Conservation (phyloP, 2,113 vertebrate species). For the Corynorhinus townsendii region DNA sequence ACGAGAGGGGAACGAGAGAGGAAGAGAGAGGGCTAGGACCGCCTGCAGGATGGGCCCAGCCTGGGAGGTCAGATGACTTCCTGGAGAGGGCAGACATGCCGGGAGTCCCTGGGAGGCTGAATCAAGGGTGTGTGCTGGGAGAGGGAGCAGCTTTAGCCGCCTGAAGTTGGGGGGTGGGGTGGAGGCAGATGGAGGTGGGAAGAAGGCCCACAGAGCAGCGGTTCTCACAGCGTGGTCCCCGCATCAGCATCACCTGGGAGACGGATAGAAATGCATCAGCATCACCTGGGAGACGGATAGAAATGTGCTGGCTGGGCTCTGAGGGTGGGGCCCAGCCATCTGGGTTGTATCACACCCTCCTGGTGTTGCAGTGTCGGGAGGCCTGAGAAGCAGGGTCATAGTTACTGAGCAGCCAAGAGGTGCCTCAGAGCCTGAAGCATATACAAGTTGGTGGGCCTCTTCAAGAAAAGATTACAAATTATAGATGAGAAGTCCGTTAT, state of each 20-base stretch:
- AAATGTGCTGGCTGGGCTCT: rapidly evolving
- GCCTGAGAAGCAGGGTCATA: not conserved
- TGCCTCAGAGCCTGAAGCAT: not conserved
- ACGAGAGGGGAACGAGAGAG: no score
- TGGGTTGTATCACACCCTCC: not conserved
- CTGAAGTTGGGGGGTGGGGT: not conserved
- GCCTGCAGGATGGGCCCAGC: not conserved
- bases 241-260: rapidly evolving
- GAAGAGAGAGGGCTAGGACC: not conserved
- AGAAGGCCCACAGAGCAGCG: not conserved
- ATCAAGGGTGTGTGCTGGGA: not conserved
- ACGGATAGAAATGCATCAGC: not conserved
- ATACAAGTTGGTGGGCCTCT: rapidly evolving
- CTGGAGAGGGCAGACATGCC: not conserved
- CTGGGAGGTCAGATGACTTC: not conserved
- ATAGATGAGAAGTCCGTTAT: not conserved
- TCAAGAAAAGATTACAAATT: not conserved
- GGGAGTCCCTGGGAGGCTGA: not conserved
- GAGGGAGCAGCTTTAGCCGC: not conserved
- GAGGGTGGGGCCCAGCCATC: not conserved
- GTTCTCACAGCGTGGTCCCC: not conserved
- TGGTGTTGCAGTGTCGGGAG: rapidly evolving
- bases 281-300: rapidly evolving
- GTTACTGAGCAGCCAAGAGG: not conserved
- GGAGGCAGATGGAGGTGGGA: not conserved